phyloP scores from a whole-genome alignment of 2,888 invertebrate genomes.

The Megaustenia siamemsis region DNA sequence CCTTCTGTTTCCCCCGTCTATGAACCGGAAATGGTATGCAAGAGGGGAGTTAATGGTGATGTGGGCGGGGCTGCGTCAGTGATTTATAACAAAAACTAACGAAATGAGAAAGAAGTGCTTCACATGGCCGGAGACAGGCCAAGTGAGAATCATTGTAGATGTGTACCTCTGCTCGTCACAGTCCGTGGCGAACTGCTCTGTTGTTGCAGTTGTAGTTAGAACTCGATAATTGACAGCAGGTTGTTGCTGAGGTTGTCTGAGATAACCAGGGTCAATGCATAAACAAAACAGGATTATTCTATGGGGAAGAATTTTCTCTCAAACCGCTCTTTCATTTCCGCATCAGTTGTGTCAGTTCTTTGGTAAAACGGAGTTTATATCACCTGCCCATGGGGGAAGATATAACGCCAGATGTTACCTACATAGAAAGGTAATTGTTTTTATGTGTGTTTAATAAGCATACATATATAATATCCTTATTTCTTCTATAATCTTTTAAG shows the following conservation, averaged over 20 bases:
- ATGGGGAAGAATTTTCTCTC: too few relatives aligned
- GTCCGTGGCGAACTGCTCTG: not conserved
- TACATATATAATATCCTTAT: not conserved
- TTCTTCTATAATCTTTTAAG: too few relatives aligned
- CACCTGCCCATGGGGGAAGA: conserved; percentile 5
- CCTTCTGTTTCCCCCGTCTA: too few relatives aligned
- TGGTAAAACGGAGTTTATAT: not conserved
- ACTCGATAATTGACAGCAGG: not conserved
- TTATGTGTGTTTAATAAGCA: too few relatives aligned
- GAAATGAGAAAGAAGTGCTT: not conserved
- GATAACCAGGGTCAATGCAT: not conserved
- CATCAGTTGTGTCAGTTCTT: not conserved
- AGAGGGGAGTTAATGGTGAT: not conserved
- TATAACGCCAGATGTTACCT: not conserved
- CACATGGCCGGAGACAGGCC: not conserved
- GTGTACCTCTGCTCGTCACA: not conserved
- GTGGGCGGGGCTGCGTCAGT: not conserved
- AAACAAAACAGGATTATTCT: not conserved
- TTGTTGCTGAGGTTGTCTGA: too few relatives aligned
- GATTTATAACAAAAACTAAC: not conserved
- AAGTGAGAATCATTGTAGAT: not conserved
- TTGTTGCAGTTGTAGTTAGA: not conserved
- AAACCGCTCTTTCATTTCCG: not conserved
- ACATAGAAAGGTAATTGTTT: conserved; percentile 30
- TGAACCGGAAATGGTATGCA: not conserved